Evolutionary conservation across 2,797 vertebrate genomes (phyloP).

Genomic region (Megaceryle alcyon): DNA sequence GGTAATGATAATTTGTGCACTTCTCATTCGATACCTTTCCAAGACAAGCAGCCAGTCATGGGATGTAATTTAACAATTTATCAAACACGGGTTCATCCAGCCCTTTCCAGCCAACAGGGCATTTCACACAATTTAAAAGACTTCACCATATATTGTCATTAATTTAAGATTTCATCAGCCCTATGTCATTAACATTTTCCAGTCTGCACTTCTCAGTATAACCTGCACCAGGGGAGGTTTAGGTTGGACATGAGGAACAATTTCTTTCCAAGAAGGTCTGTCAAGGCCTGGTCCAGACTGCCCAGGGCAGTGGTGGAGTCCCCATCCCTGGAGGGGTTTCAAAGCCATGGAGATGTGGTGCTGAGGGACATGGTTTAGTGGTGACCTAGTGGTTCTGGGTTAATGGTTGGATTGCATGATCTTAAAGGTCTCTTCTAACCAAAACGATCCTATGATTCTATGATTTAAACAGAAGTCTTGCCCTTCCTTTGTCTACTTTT

Average conservation of each 20-base stretch:
- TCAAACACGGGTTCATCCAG: conserved; percentile 45
- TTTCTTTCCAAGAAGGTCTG: background rate
- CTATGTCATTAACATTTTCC: conserved; percentile 62
- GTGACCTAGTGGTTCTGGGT: no score
- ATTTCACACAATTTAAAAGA: conserved; percentile 63
- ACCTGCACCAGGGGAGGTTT: background rate
- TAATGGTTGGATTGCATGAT: no score
- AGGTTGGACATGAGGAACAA: background rate
- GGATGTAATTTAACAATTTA: conserved; percentile 69
- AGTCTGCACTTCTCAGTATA: background rate
- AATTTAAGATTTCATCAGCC: conserved; percentile 51
- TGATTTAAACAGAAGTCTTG: background rate
- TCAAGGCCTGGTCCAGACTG: background rate
- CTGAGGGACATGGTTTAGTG: no score
- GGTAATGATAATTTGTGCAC: conserved; percentile 32
- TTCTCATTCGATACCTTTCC: conserved; percentile 38
- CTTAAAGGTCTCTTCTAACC: no score
- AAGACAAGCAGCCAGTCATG: conserved; percentile 58
- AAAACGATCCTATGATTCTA: background rate
- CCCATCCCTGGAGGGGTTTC: background rate
- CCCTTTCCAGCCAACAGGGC: conserved; percentile 61
- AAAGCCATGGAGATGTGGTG: background rate
- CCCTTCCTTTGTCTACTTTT: background rate
- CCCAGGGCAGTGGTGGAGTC: background rate
- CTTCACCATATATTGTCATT: conserved; percentile 53